Evolutionary conservation across 2,888 invertebrate genomes (phyloP), one percentile per base, ranked within the genome.

Genomic region (Cheilosia grossa): DNA sequence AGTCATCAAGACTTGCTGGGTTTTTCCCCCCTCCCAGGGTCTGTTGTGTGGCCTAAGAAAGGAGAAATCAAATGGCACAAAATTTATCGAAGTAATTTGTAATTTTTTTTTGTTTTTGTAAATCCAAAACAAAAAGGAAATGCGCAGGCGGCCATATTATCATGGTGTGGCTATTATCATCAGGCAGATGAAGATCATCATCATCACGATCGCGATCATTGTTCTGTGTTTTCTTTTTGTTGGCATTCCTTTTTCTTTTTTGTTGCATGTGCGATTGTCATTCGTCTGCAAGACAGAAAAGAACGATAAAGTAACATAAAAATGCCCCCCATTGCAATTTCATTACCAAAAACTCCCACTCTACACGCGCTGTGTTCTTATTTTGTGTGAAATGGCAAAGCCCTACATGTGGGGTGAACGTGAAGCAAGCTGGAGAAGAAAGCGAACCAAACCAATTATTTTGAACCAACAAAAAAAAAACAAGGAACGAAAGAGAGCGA

Each of bases 291-390:
- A 47, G 40, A 1, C 17, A 69, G 13, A 66, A 53, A 66, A 53
- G 19, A 64, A 21, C 15, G 21, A 47, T 49, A 40, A 66, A 66
- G 4, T 24, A 24, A 24, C 24, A 19, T 13, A 66, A 17, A 19
- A 53, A 37, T 37, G 10, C 66, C 33, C 49, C 44, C 17, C 49
- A 24, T 40, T 72, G 70, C 59, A 59, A 61, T 72, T 72, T 72
- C 72, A 72, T 72, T 72, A 72, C 49, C 72, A 53, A 59, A 72
- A 72, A 72, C 80, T 24, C 80, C 80, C 75, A 80, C 80, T 61
- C 74, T 44, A 17, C 21, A 17, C 61, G 44, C 7, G 27, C 27
- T 27, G 27, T 42, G 19, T 17, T 33, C 24, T 42, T 37, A n/a
- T 19, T n/a, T 13, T 37, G 44, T 9, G 33, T 64, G 49, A 49